Percentiles rank a stretch among this genome's conserved stretches.
phyloP scores from a whole-genome alignment of 1,140 invertebrate species.

The Hypsibius dujardini region DNA sequence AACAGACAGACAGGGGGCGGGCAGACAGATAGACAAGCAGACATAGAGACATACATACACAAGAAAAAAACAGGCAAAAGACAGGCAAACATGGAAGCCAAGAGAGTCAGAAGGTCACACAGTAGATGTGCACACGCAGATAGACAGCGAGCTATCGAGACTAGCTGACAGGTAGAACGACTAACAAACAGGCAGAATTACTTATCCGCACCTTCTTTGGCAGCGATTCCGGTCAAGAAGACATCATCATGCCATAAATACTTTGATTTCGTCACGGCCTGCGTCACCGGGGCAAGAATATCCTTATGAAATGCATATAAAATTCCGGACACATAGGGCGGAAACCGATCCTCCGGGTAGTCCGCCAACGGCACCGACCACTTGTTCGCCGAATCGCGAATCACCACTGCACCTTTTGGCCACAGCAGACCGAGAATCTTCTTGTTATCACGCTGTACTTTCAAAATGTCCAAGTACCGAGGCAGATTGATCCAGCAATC shows the following conservation, averaged over 20 bases:
- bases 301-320: background rate
- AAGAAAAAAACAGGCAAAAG: too few species aligned
- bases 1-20: too few species aligned
- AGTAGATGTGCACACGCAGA: too few species aligned
- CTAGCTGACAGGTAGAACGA: too few species aligned
- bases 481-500: conserved; percentile 2
- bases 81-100: too few species aligned
- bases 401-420: background rate
- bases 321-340: conserved; percentile 13
- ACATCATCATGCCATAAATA: conserved; percentile 12
- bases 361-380: background rate
- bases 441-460: background rate
- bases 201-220: background rate
- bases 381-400: conserved; percentile 6
- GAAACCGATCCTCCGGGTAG: background rate
- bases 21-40: too few species aligned
- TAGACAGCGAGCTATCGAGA: too few species aligned
- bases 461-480: background rate
- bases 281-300: background rate
- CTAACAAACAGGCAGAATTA: too few species aligned
- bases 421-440: background rate
- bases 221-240: conserved; percentile 7
- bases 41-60: too few species aligned
- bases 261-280: background rate
- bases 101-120: too few species aligned